Conservation (phyloP, 2,113 vertebrate genomes). For the Zeus faber region DNA sequence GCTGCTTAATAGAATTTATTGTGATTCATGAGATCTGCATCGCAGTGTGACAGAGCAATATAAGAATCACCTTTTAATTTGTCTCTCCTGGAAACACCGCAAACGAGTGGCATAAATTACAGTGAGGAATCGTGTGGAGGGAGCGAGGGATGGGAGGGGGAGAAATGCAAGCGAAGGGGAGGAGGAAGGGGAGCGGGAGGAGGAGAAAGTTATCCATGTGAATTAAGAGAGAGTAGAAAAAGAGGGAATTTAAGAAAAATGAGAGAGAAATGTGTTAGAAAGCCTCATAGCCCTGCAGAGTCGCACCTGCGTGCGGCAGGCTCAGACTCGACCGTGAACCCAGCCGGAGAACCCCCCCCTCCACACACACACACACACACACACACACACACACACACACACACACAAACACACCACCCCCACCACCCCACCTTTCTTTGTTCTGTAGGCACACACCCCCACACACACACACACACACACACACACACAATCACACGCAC, state of each 20-base stretch:
- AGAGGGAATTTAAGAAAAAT: slow-evolving; percentile 39
- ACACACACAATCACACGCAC: slow-evolving; percentile 69
- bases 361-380: slow-evolving; percentile 33
- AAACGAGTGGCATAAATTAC: slow-evolving; percentile 75
- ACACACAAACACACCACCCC: slow-evolving; percentile 27
- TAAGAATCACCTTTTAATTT: slow-evolving; percentile 74
- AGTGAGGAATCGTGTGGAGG: slow-evolving; percentile 52
- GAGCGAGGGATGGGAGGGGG: neutral
- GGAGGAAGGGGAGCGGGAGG: slow-evolving; percentile 13
- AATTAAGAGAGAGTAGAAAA: slow-evolving; percentile 25
- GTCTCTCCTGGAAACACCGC: slow-evolving; percentile 68
- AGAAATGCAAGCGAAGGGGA: neutral
- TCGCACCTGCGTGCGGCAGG: slow-evolving; percentile 77
- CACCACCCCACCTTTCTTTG: slow-evolving; percentile 57
- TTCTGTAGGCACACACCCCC: slow-evolving; percentile 53
- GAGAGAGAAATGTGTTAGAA: slow-evolving; percentile 38
- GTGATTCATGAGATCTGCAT: slow-evolving; percentile 76
- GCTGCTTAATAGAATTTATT: slow-evolving; percentile 75
- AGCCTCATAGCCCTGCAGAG: slow-evolving; percentile 45
- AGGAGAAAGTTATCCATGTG: neutral
- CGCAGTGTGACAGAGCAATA: slow-evolving; percentile 74
- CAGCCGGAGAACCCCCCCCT: slow-evolving; percentile 68
- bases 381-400: too few relatives aligned
- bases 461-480: too few relatives aligned
- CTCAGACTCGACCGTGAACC: slow-evolving; percentile 69